These are phyloP conservation scores for Molossus molossus DNA, from an alignment of 2,797 vertebrate species.

Conservation along the genomic window DNA sequence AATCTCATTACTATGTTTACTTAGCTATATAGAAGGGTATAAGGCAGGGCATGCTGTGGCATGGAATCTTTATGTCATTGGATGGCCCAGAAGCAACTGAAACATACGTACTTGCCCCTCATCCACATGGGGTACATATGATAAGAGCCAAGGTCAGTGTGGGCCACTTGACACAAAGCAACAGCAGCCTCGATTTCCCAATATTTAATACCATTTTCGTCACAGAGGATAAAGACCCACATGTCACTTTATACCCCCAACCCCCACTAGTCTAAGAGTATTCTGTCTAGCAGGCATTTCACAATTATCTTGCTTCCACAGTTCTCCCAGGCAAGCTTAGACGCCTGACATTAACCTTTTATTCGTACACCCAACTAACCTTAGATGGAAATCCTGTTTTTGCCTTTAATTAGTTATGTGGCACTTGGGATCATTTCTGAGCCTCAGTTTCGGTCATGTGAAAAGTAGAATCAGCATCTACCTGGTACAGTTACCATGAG, in stretches of 20 bases:
- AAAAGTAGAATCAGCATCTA: neutral
- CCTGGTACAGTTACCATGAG: neutral
- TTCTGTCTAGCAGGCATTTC: neutral
- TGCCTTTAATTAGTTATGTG: neutral
- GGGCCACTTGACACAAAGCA: neutral
- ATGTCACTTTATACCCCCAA: neutral
- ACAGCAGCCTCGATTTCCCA: neutral
- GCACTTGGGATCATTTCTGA: neutral
- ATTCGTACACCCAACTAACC: neutral
- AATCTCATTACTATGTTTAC: neutral
- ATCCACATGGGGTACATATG: neutral
- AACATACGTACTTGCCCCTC: neutral
- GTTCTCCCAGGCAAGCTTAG: conserved; percentile 13
- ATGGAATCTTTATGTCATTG: neutral
- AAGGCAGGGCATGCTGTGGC: neutral
- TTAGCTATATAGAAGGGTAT: neutral
- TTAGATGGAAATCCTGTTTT: neutral
- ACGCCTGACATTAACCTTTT: neutral
- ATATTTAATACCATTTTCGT: neutral
- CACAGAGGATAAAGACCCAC: neutral
- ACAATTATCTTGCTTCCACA: neutral
- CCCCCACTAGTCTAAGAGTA: neutral
- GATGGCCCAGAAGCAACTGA: neutral
- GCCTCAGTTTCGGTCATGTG: neutral
- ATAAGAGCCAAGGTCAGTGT: neutral